Conservation (phyloP, 2,888 invertebrate species). For the Seira ritae region DNA sequence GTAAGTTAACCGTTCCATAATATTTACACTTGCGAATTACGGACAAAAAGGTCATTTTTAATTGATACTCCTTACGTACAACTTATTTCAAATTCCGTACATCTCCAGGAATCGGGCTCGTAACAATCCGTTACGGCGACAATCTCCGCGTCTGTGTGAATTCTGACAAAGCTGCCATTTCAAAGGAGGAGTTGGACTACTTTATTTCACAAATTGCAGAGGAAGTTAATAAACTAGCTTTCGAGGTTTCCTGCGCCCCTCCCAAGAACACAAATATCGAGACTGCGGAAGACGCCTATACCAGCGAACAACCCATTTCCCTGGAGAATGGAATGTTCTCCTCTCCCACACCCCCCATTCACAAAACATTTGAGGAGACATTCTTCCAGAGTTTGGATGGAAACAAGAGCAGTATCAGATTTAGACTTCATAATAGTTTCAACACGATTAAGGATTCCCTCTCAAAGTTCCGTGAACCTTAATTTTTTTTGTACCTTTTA, state of each 20-base stretch:
- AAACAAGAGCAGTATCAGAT: slow-evolving; percentile 34
- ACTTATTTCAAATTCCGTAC: neutral
- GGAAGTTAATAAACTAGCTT: slow-evolving; percentile 52
- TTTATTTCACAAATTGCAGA: slow-evolving; percentile 51
- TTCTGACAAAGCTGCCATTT: slow-evolving; percentile 63
- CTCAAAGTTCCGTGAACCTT: slow-evolving; percentile 34
- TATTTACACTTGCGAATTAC: neutral
- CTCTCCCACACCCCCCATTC: neutral
- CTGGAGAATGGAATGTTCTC: neutral
- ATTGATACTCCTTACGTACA: neutral
- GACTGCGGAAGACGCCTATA: neutral
- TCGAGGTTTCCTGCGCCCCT: slow-evolving; percentile 33
- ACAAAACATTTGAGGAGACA: slow-evolving; percentile 27
- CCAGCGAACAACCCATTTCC: neutral
- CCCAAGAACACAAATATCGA: neutral
- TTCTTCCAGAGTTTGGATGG: slow-evolving; percentile 17
- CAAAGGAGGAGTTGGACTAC: slow-evolving; percentile 60
- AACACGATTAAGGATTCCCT: slow-evolving; percentile 44
- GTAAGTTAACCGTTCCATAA: slow-evolving; percentile 38
- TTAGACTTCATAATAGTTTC: slow-evolving; percentile 42
- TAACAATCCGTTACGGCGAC: slow-evolving; percentile 66
- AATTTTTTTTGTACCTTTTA: neutral
- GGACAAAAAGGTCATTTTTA: neutral
- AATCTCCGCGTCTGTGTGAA: slow-evolving; percentile 64
- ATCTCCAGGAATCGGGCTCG: slow-evolving; percentile 59